phyloP scores from a whole-genome alignment of 2,113 vertebrate genomes.

The Grammomys dolichurus region DNA sequence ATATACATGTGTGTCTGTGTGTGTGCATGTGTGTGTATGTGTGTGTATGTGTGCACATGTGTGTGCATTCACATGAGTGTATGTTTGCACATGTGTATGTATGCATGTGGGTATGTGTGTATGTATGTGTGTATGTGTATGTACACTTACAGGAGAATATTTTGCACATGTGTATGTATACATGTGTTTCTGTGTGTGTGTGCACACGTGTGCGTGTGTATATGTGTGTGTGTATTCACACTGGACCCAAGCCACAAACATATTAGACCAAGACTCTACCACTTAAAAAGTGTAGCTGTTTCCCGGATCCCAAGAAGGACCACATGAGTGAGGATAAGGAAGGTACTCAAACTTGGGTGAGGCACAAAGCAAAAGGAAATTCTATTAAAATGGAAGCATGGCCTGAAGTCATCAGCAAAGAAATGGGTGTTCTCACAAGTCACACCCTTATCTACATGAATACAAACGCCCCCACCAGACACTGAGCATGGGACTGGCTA shows the following conservation, averaged over 20 bases:
- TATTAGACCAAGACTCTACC: background rate
- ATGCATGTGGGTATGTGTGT: background rate
- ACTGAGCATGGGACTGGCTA: background rate
- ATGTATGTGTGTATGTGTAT: background rate
- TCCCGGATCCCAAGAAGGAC: background rate
- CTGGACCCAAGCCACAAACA: background rate
- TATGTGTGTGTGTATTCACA: background rate
- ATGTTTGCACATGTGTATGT: too few relatives aligned
- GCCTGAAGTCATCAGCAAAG: background rate
- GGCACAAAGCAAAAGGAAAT: background rate
- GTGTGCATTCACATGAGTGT: too few relatives aligned
- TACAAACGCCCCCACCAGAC: background rate
- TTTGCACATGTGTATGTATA: background rate
- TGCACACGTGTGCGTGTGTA: background rate
- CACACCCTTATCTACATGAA: background rate
- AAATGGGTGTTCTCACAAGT: fast-evolving
- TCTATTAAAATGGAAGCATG: background rate
- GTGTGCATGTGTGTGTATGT: background rate
- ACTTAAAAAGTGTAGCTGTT: background rate
- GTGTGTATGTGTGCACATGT: too few relatives aligned
- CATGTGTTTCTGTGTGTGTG: too few relatives aligned
- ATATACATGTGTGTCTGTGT: background rate
- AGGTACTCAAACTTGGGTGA: too few relatives aligned
- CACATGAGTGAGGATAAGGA: background rate
- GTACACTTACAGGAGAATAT: too few relatives aligned